These are phyloP conservation scores for Centrocercus urophasianus DNA, from an alignment of 2,113 vertebrate species.

Conservation along the genomic window DNA sequence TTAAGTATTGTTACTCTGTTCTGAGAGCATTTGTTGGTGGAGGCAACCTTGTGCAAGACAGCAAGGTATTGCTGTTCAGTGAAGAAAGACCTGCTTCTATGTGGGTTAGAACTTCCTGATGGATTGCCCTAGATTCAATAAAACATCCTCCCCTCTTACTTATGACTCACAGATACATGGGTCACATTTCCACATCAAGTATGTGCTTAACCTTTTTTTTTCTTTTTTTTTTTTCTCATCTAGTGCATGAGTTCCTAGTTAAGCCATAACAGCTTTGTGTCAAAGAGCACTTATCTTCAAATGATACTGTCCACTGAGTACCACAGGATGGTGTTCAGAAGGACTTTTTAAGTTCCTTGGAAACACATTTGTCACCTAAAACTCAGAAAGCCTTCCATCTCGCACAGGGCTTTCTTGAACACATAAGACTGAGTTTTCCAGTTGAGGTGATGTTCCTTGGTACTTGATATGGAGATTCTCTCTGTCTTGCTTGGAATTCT, in stretches of 20 bases:
- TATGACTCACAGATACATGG: slow-evolving; percentile 26
- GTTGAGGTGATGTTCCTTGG: not conserved
- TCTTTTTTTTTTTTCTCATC: not conserved
- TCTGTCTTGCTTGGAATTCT: not conserved
- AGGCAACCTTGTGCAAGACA: rapidly evolving
- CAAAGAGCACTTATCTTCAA: not conserved
- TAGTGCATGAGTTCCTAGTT: not conserved
- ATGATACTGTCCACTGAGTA: not conserved
- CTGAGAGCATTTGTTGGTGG: not conserved
- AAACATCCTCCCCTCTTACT: not conserved
- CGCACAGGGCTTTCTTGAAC: not conserved
- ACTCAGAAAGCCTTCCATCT: not conserved
- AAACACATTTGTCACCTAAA: not conserved
- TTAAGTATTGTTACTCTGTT: not conserved
- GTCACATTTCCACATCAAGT: not conserved
- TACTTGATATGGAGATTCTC: not conserved
- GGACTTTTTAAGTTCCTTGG: not conserved
- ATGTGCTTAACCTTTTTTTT: not conserved
- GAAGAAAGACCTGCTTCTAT: not conserved
- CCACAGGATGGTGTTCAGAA: not conserved
- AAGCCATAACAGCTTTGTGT: not conserved
- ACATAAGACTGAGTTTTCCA: rapidly evolving
- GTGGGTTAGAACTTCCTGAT: slow-evolving; percentile 1
- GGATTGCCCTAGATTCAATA: slow-evolving; percentile 4
- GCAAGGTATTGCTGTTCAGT: not conserved